phyloP scores from a whole-genome alignment of 1,140 invertebrate species.

The Metaphire vulgaris region DNA sequence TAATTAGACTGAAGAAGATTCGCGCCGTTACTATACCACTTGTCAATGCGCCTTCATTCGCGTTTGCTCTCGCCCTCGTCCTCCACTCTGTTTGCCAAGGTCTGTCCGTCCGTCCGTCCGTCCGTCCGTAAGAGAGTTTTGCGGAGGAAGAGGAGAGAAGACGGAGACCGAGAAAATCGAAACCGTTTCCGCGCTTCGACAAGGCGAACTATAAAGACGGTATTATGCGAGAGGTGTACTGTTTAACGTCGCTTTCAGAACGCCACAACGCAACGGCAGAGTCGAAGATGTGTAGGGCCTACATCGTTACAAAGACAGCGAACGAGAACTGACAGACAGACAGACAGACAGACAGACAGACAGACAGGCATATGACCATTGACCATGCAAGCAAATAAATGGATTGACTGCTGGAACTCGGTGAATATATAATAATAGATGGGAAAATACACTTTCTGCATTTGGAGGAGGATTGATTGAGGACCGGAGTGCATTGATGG shows the following conservation, averaged over 20 bases:
- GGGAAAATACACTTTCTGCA: no score
- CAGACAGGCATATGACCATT: no score
- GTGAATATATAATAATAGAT: no score
- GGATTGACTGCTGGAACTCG: no score
- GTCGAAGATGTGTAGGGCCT: no score
- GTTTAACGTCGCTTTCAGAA: neutral
- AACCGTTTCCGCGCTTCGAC: neutral
- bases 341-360: neutral
- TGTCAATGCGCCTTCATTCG: no score
- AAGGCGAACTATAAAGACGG: neutral
- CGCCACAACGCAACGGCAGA: neutral
- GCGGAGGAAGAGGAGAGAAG: neutral
- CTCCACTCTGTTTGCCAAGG: neutral
- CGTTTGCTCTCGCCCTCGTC: no score
- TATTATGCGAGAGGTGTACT: neutral
- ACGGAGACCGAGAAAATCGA: neutral
- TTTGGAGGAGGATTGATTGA: neutral
- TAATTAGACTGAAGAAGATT: no score
- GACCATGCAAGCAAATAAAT: neutral
- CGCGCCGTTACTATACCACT: no score
- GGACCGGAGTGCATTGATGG: neutral
- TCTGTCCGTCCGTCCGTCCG: neutral
- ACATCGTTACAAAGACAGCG: no score
- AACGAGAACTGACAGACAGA: neutral
- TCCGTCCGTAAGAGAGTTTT: neutral